Evolutionary conservation across 2,797 vertebrate species (phyloP).

Genomic region (Myotis planiceps): DNA sequence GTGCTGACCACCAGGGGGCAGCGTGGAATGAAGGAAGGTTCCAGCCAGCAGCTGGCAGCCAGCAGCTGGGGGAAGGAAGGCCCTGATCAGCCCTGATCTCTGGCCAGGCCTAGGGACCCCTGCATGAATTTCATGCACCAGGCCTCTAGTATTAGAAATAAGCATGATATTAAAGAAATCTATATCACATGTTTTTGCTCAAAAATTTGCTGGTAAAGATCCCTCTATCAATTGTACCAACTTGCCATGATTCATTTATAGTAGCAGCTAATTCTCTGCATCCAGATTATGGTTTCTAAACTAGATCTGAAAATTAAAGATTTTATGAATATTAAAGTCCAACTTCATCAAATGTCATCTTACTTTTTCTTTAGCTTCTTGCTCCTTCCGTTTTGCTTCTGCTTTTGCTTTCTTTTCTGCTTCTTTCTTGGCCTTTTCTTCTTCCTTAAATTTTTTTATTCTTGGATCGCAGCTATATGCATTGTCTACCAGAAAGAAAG

Average conservation of each 20-base stretch:
- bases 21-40: too few relatives aligned
- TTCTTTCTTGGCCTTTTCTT: slow-evolving; percentile 98
- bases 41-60: too few relatives aligned
- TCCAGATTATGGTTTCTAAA: neutral
- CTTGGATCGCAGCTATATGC: slow-evolving; percentile 98
- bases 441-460: slow-evolving; percentile 99
- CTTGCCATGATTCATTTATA: neutral
- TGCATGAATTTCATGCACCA: too few relatives aligned
- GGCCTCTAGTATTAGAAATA: neutral
- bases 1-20: too few relatives aligned
- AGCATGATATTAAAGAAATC: neutral
- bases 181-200: neutral
- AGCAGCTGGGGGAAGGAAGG: too few relatives aligned
- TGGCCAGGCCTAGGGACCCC: too few relatives aligned
- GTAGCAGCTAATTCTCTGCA: neutral
- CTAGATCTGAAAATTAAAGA: neutral
- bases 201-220: slow-evolving; percentile 2
- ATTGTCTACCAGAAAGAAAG: slow-evolving; percentile 89
- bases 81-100: too few relatives aligned
- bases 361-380: slow-evolving; percentile 96
- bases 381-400: slow-evolving; percentile 96
- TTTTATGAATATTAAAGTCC: neutral
- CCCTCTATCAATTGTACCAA: neutral
- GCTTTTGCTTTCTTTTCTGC: slow-evolving; percentile 98
- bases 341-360: slow-evolving; percentile 64